Conservation (phyloP, 1,140 invertebrate species). For the Aleiodes sp. region DNA sequence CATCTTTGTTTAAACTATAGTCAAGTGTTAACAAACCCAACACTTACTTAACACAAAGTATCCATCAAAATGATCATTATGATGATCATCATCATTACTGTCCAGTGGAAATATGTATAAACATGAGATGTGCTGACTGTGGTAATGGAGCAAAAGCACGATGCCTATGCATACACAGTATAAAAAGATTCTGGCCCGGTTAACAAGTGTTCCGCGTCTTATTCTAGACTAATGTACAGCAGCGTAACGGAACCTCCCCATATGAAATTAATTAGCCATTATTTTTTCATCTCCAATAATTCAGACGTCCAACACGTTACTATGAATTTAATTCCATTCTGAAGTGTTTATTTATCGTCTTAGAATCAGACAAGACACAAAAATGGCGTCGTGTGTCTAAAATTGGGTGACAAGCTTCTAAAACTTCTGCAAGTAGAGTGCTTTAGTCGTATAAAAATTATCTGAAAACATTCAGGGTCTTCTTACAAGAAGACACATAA, state of each 20-base stretch:
- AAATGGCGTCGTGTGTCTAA: no score
- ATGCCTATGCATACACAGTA: slow-evolving; percentile 24
- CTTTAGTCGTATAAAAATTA: no score
- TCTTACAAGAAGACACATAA: no score
- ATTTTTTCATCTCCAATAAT: no score
- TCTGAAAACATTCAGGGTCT: no score
- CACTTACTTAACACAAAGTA: neutral
- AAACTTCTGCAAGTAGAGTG: no score
- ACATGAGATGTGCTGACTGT: slow-evolving; percentile 15
- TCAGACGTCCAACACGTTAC: neutral
- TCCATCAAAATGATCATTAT: no score
- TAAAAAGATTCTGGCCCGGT: slow-evolving; percentile 50
- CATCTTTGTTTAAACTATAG: neutral
- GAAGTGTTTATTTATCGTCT: no score
- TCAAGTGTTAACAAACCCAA: neutral
- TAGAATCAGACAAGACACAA: no score
- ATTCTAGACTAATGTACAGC: slow-evolving; percentile 33
- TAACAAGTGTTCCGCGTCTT: slow-evolving; percentile 63
- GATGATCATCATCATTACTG: neutral
- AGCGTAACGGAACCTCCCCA: slow-evolving; percentile 33
- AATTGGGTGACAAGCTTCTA: no score
- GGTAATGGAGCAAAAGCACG: slow-evolving; percentile 28
- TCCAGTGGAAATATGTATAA: slow-evolving; percentile 3
- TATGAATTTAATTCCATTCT: neutral
- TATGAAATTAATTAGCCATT: slow-evolving; percentile 52